Conservation (phyloP, 2,888 invertebrate species). For the Pristionchus arcanus region DNA sequence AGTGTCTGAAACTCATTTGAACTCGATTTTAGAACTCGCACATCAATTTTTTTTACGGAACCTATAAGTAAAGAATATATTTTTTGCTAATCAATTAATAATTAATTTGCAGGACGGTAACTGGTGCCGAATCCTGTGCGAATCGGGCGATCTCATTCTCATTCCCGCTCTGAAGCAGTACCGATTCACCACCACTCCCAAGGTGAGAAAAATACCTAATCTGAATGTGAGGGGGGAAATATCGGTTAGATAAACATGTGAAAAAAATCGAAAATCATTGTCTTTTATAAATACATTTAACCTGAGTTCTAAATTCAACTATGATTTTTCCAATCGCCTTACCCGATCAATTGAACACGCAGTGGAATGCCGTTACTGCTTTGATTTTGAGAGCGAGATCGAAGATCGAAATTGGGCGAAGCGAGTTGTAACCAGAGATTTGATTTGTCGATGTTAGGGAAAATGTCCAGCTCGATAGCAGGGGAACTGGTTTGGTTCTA, state of each 20-base stretch:
- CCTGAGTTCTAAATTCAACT: too few species aligned
- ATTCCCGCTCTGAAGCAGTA: constrained; percentile 97
- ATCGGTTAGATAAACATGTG: too few species aligned
- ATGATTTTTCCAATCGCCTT: neutral
- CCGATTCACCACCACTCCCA: constrained; percentile 86
- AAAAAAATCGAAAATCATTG: too few species aligned
- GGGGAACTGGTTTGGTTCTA: neutral
- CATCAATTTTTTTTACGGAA: neutral
- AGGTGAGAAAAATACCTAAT: constrained; percentile 63
- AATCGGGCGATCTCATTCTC: constrained; percentile 91
- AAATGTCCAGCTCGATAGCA: neutral
- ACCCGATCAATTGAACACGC: neutral
- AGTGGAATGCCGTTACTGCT: neutral
- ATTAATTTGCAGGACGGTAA: constrained; percentile 83
- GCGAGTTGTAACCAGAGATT: neutral
- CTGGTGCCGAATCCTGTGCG: constrained; percentile 93
- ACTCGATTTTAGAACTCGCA: too few species aligned
- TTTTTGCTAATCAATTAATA: neutral
- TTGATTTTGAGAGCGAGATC: neutral
- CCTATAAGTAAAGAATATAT: neutral
- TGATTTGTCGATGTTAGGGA: neutral
- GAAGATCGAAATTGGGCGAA: constrained; percentile 23
- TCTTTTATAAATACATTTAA: too few species aligned
- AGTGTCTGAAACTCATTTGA: neutral
- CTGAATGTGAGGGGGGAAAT: too few species aligned